Conservation (phyloP, 2,797 vertebrate species). For the Mastacembelus armatus region DNA sequence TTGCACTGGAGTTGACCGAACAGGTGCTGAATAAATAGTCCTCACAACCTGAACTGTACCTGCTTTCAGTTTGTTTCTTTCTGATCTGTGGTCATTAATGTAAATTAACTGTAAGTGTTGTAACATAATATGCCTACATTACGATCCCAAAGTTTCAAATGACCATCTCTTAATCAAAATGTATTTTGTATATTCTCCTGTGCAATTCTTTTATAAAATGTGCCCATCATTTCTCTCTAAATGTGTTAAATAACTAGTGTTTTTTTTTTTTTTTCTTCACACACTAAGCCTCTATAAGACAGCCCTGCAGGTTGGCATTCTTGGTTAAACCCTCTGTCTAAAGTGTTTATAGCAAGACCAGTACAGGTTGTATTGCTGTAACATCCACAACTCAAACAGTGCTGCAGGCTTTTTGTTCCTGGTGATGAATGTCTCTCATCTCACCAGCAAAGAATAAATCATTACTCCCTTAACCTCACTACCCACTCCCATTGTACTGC, state of each 20-base stretch:
- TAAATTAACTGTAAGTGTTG: no score
- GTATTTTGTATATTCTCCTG: not conserved
- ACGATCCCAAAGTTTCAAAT: not conserved
- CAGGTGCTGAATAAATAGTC: slow-evolving; percentile 7
- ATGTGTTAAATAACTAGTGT: no score
- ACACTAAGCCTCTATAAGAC: not conserved
- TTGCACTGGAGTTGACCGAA: not conserved
- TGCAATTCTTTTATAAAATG: no score
- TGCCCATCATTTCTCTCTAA: no score
- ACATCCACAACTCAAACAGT: slow-evolving; percentile 15
- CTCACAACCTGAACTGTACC: not conserved
- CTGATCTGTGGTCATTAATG: not conserved
- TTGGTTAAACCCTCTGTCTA: not conserved
- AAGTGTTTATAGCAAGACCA: not conserved
- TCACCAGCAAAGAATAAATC: slow-evolving; percentile 34
- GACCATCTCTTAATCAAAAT: not conserved
- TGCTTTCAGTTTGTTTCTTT: not conserved
- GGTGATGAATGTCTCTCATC: slow-evolving; percentile 31
- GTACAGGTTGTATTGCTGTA: not conserved
- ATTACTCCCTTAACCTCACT: slow-evolving; percentile 31
- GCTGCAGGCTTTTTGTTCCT: slow-evolving; percentile 37
- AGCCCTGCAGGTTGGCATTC: not conserved
- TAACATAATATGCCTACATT: not conserved
- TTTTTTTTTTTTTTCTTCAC: no score
- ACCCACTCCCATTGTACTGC: slow-evolving; percentile 11